Evolutionary conservation across 64 coral and sea anemone species (phyloP).

Genomic region (Orbicella faveolata): DNA sequence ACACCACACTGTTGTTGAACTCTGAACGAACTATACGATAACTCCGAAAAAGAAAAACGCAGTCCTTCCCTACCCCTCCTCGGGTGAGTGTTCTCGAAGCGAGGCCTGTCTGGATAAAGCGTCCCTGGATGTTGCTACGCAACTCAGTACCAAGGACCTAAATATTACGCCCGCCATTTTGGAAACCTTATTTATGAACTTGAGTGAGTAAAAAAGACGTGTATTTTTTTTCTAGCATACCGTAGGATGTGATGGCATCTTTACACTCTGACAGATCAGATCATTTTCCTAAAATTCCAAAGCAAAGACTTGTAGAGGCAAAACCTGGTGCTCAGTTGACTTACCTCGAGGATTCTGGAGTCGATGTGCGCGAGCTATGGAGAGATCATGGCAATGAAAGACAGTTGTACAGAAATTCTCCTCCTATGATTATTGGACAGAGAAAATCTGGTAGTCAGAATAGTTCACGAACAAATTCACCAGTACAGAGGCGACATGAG

Average conservation of each 20-base stretch:
- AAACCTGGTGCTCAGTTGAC: constrained; percentile 64
- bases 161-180: constrained; percentile 96
- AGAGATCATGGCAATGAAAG: constrained; percentile 85
- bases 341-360: constrained; percentile 72
- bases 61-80: neutral
- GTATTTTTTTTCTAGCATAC: neutral
- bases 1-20: too few relatives aligned
- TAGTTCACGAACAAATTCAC: constrained; percentile 81
- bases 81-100: neutral
- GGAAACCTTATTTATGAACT: constrained; percentile 9
- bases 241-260: constrained; percentile 76
- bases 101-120: neutral
- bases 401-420: constrained; percentile 80
- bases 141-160: constrained; percentile 50
- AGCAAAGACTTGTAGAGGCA: constrained; percentile 65
- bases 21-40: too few relatives aligned
- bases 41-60: too few relatives aligned
- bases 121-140: constrained; percentile 50
- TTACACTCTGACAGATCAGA: constrained; percentile 75
- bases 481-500: constrained; percentile 86
- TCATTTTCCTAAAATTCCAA: constrained; percentile 84
- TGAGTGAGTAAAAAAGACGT: neutral
- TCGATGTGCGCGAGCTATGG: constrained; percentile 83
- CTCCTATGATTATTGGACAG: constrained; percentile 75
- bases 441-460: constrained; percentile 75